phyloP scores from a whole-genome alignment of 2,113 vertebrate genomes.

The Capreolus pygargus region DNA sequence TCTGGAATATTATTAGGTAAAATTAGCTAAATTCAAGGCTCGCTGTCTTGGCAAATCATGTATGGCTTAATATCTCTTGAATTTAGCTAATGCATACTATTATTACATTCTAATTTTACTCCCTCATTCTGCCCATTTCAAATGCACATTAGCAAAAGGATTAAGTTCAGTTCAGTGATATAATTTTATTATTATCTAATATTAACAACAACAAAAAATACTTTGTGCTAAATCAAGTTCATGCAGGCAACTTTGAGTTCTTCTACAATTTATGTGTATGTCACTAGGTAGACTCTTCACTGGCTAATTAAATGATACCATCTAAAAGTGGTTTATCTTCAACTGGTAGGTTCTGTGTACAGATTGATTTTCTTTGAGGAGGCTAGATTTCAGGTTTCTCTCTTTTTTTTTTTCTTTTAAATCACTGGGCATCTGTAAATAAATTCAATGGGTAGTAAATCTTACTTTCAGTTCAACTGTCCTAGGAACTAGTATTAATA shows the following conservation, averaged over 20 bases:
- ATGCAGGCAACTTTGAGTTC: neutral
- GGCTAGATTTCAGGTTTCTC: neutral
- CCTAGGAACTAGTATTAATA: neutral
- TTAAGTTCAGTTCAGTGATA: neutral
- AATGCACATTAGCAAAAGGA: neutral
- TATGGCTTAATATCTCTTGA: neutral
- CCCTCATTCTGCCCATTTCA: neutral
- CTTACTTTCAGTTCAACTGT: neutral
- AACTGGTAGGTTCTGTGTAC: neutral
- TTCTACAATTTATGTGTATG: neutral
- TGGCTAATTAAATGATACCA: slow-evolving; percentile 44
- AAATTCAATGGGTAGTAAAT: slow-evolving; percentile 38
- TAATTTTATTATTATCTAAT: neutral
- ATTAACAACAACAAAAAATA: neutral
- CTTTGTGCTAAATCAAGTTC: neutral
- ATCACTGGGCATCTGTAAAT: neutral
- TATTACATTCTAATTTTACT: neutral
- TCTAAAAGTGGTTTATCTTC: slow-evolving; percentile 49
- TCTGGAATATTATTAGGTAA: neutral
- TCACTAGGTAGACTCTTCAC: neutral
- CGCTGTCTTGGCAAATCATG: neutral
- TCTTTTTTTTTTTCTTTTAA: neutral
- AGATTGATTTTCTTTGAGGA: slow-evolving; percentile 30
- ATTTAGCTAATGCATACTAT: neutral
- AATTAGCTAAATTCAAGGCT: neutral